Percentiles rank a stretch among this genome's conserved stretches.
phyloP scores from a whole-genome alignment of 2,888 invertebrate species.

The Ormyrus pomaceus region DNA sequence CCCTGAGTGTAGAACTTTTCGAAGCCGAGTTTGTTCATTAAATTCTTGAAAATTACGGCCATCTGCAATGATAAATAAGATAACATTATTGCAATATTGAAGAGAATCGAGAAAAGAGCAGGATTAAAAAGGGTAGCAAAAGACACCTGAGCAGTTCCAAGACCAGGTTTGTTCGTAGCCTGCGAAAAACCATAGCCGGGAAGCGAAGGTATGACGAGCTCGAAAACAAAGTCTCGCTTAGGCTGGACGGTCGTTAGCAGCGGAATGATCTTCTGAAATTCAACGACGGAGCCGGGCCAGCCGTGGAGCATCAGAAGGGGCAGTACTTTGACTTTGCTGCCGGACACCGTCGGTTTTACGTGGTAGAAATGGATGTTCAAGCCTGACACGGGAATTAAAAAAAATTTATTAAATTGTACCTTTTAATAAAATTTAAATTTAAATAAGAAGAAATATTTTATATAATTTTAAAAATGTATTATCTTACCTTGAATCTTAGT shows the following conservation, averaged over 20 bases:
- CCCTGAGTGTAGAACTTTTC: constrained; percentile 79
- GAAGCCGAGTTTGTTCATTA: constrained; percentile 79
- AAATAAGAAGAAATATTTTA: neutral
- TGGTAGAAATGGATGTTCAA: constrained; percentile 87
- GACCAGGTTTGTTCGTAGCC: constrained; percentile 76
- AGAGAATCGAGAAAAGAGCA: too few species aligned
- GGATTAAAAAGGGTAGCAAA: constrained; percentile 29
- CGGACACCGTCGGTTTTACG: constrained; percentile 77
- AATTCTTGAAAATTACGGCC: constrained; percentile 75
- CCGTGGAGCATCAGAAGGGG: constrained; percentile 88
- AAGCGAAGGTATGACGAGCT: constrained; percentile 82
- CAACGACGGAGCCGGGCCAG: constrained; percentile 90
- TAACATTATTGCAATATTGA: neutral
- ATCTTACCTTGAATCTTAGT: constrained; percentile 84
- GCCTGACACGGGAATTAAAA: constrained; percentile 69
- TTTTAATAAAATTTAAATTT: neutral
- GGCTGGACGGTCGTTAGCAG: constrained; percentile 78
- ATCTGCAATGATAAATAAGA: constrained; percentile 64
- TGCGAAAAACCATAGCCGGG: constrained; percentile 85
- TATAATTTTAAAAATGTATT: neutral
- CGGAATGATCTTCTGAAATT: constrained; percentile 87
- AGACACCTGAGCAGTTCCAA: constrained; percentile 66
- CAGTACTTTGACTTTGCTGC: constrained; percentile 76
- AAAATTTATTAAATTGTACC: too few species aligned
- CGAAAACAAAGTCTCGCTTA: constrained; percentile 81